Evolutionary conservation across 2,797 vertebrate species (phyloP).

Genomic region (Siniperca undulata): DNA sequence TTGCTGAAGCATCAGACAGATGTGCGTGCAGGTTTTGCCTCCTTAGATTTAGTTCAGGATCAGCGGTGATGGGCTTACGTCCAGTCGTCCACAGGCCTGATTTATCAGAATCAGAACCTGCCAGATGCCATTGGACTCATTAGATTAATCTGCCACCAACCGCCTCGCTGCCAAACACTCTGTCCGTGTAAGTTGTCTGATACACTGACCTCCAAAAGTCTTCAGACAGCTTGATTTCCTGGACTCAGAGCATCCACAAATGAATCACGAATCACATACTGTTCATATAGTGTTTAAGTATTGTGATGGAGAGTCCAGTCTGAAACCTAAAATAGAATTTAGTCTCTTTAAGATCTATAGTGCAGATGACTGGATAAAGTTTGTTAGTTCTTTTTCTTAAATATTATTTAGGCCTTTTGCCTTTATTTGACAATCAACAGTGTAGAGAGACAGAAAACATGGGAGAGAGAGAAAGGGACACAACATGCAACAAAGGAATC

Average conservation of each 20-base stretch:
- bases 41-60: constrained; percentile 56
- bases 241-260: not conserved
- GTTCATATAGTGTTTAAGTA: not conserved
- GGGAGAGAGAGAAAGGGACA: not conserved
- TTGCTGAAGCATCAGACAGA: constrained; percentile 23
- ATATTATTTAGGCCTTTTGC: not conserved
- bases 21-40: constrained; percentile 43
- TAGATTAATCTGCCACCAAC: constrained; percentile 45
- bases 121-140: constrained; percentile 45
- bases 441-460: not conserved
- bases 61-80: constrained; percentile 27
- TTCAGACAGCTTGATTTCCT: not conserved
- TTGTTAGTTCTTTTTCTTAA: not conserved
- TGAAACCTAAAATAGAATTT: not conserved
- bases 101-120: constrained; percentile 57
- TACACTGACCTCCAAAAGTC: constrained; percentile 17
- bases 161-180: not conserved
- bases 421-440: not conserved
- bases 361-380: not conserved
- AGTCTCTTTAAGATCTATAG: not conserved
- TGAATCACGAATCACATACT: not conserved
- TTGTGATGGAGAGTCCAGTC: not conserved
- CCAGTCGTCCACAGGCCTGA: constrained; percentile 17
- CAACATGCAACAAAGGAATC: not conserved
- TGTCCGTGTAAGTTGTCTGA: constrained; percentile 23